These are phyloP conservation scores for Carassius auratus DNA, from an alignment of 2,113 vertebrate genomes.

Conservation along the genomic window DNA sequence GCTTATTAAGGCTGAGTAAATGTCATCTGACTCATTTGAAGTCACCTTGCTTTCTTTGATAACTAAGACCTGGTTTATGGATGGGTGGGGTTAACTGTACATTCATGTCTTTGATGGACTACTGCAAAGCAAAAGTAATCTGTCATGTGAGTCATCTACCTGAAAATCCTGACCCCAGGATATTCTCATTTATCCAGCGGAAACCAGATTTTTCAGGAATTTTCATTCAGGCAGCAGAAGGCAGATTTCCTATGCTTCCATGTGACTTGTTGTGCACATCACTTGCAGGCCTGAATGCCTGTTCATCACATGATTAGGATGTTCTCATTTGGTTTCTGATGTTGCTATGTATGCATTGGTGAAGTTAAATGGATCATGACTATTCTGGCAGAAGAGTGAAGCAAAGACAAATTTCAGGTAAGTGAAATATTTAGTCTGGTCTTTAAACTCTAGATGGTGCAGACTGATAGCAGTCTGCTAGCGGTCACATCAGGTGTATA, in stretches of 20 bases:
- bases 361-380: background rate
- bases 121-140: background rate
- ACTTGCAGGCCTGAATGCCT: background rate
- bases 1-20: background rate
- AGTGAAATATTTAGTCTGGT: background rate
- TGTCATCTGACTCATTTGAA: background rate
- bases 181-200: background rate
- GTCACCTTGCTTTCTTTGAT: background rate
- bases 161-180: slow-evolving; percentile 11
- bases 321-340: background rate
- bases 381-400: background rate
- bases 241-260: background rate
- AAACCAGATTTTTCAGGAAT: slow-evolving; percentile 15
- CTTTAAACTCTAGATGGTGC: background rate
- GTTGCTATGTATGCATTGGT: background rate
- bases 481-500: background rate
- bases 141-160: slow-evolving; percentile 12
- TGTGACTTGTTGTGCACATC: background rate
- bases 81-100: background rate
- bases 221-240: background rate
- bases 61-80: background rate
- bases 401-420: background rate
- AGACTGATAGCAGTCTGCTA: background rate
- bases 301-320: background rate
- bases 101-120: background rate